A percentile compares a stretch with the other conserved stretches of the same genome.
phyloP scores from a whole-genome alignment of 2,113 vertebrate species.

The Pycnonotus jocosus region DNA sequence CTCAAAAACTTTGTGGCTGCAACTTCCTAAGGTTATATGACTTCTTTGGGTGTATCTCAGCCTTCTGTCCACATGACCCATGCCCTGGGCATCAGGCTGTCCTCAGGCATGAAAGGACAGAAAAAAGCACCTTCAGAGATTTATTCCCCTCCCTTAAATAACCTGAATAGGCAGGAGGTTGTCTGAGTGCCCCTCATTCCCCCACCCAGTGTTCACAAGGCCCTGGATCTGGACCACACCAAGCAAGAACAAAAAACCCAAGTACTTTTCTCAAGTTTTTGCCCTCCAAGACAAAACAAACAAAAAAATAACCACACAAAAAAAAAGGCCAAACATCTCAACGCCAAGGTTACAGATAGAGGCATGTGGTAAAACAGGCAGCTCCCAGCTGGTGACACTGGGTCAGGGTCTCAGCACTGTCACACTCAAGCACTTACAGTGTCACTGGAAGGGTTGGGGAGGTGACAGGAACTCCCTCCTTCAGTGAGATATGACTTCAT shows the following conservation, averaged over 20 bases:
- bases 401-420: fast-evolving
- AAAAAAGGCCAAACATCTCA: background rate
- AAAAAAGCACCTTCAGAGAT: background rate
- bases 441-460: background rate
- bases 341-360: background rate
- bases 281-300: background rate
- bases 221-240: background rate
- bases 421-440: background rate
- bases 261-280: background rate
- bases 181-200: background rate
- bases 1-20: background rate
- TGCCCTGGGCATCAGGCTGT: background rate
- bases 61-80: background rate
- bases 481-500: background rate
- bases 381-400: background rate
- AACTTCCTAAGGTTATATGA: background rate
- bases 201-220: background rate
- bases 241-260: background rate
- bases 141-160: background rate
- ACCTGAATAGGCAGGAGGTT: background rate
- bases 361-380: background rate
- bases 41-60: background rate
- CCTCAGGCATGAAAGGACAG: background rate
- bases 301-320: background rate
- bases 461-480: background rate